These are phyloP conservation scores for Manacus vitellinus DNA, from an alignment of 2,113 vertebrate genomes.

Conservation along the genomic window DNA sequence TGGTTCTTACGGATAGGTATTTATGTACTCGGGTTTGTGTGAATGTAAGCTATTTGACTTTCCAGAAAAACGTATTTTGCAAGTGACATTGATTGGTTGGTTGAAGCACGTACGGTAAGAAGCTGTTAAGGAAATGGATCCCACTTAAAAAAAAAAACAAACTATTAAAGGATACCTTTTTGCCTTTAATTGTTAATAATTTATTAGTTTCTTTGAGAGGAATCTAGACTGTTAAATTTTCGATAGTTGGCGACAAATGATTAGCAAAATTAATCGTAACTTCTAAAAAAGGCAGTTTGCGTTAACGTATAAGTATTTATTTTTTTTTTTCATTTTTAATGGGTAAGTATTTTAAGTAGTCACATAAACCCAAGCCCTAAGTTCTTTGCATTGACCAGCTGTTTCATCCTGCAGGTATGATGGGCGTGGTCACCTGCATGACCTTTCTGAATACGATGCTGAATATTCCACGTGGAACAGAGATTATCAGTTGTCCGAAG, in stretches of 20 bases:
- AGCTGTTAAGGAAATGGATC: conserved; percentile 72
- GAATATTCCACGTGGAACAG: conserved; percentile 95
- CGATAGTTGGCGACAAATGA: conserved; percentile 66
- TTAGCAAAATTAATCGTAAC: conserved; percentile 70
- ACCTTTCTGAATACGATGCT: conserved; percentile 99
- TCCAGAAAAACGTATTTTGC: conserved; percentile 83
- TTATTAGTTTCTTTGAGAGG: conserved; percentile 48
- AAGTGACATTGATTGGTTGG: conserved; percentile 82
- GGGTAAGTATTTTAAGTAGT: conserved; percentile 76
- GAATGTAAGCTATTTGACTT: conserved; percentile 97
- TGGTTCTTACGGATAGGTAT: conserved; percentile 99
- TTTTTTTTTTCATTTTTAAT: conserved; percentile 51
- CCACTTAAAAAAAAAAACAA: conserved; percentile 13
- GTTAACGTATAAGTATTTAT: conserved; percentile 30
- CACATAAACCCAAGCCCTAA: conserved; percentile 34
- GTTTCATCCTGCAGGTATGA: conserved; percentile 93
- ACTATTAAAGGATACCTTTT: conserved; percentile 60
- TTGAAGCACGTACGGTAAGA: conserved; percentile 95
- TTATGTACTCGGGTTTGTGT: conserved; percentile 99
- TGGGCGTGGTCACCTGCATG: conserved; percentile 98
- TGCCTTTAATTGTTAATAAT: conserved; percentile 71
- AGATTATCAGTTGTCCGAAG: conserved; percentile 94
- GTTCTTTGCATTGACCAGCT: conserved; percentile 77
- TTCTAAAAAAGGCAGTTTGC: conserved; percentile 44
- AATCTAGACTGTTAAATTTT: conserved; percentile 66